Base-by-base conservation (phyloP, 2,888 invertebrate genomes). In the Portevinia maculata region DNA sequence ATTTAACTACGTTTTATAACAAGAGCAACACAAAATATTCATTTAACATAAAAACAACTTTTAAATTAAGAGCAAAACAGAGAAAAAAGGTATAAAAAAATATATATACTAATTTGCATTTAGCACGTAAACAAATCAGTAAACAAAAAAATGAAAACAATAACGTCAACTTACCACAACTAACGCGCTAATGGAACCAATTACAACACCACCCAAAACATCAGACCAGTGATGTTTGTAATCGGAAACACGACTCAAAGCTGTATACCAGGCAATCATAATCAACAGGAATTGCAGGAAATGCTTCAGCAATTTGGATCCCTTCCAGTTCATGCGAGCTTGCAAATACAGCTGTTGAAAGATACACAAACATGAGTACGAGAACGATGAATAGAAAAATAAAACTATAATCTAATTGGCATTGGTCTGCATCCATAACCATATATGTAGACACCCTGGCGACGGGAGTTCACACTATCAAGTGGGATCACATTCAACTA, bases 191-290 rank as follows among this genome's bases (percentile, higher is more conserved):
- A 93, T 87, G n/a, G 93, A 89, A 8, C 96, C 96, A 84, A 96
- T 93, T 32, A 92, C 86, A 84, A 94, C 92, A 0, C 99, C 99
- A 60, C 94, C 94, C 30, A 99, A 92, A 1, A 99, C 99, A 91
- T 99, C 99, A 87, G 97, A 98, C 97, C 98, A 98, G 89, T 99
- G 99, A 91, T 99, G 99, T 90, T 99, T 99, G 92, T 99, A 97
- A 92, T 99, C 97, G 0, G 97, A 97, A 37, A 99, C 94, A 34
- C 99, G 93, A 53, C 97, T 95, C 92, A 98, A 93, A n/a, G 96
- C 95, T 8, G 97, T 97, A 90, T 94, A 96, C 93, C 96, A 95
- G 30, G 98, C 95, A 90, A 96, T 92, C 90, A 94, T 92, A 81
- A 98, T 91, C 62, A 96, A 93, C 9, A 94, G 85, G 88, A 96